phyloP scores from a whole-genome alignment of 2,113 vertebrate genomes.

The Cyanoramphus novaezelandiae region DNA sequence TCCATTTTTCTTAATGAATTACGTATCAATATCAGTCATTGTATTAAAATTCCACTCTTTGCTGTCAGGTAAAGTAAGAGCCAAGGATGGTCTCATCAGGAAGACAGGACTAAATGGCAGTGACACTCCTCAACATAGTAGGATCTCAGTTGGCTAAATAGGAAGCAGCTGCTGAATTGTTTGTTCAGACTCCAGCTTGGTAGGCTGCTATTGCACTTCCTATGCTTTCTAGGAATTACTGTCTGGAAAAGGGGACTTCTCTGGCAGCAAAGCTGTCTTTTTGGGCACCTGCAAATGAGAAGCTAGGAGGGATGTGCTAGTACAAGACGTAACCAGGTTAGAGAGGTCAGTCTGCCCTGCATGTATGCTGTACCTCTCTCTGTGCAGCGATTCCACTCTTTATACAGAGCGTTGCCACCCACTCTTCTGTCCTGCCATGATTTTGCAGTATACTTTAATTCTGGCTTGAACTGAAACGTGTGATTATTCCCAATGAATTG shows the following conservation, averaged over 20 bases:
- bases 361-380: rapidly evolving
- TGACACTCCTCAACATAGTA: not conserved
- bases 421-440: not conserved
- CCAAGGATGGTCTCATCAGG: not conserved
- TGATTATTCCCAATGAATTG: not conserved
- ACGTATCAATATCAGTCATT: not conserved
- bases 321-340: rapidly evolving
- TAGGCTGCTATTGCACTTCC: not conserved
- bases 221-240: not conserved
- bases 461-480: not conserved
- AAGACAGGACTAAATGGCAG: not conserved
- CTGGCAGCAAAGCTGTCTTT: not conserved
- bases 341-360: not conserved
- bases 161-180: not conserved
- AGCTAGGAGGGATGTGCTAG: not conserved
- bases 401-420: rapidly evolving
- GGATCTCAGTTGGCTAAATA: not conserved
- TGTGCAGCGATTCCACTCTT: not conserved
- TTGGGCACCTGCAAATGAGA: not conserved
- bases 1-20: not conserved
- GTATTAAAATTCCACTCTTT: not conserved
- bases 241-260: not conserved
- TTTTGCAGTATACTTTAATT: not conserved
- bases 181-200: not conserved
- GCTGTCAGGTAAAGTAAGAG: not conserved